Conservation (phyloP, 2,113 vertebrate species). For the Coracopsis vasa region DNA sequence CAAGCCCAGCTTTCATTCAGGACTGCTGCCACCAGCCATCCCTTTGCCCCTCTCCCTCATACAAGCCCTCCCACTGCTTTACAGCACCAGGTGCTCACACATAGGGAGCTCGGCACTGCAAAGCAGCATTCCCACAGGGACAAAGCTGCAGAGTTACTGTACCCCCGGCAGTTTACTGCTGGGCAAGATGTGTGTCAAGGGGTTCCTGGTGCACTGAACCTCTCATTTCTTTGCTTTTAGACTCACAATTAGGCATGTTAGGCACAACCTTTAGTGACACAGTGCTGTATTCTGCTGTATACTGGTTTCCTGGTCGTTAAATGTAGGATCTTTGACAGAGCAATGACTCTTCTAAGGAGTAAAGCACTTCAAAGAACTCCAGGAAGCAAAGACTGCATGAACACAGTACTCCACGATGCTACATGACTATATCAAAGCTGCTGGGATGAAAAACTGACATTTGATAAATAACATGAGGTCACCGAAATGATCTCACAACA, state of each 20-base stretch:
- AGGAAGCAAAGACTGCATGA: neutral
- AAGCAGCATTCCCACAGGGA: neutral
- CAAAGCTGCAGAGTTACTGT: neutral
- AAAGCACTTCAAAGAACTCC: slow-evolving; percentile 45
- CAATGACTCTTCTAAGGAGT: neutral
- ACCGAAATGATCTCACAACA: slow-evolving; percentile 11
- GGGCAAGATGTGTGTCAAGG: neutral
- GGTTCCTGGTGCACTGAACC: neutral
- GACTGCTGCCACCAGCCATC: neutral
- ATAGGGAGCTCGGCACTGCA: neutral
- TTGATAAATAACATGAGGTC: slow-evolving; percentile 50
- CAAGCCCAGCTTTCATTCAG: neutral
- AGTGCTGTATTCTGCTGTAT: neutral
- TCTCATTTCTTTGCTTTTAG: neutral
- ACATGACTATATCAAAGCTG: slow-evolving; percentile 38
- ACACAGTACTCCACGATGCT: neutral
- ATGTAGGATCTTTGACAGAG: neutral
- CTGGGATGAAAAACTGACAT: slow-evolving; percentile 29
- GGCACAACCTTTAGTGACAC: neutral
- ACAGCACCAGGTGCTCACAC: fast-evolving
- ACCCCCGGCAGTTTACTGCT: neutral
- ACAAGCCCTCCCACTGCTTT: neutral
- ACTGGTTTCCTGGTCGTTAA: neutral
- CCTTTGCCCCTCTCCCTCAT: neutral
- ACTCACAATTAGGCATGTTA: neutral